These are phyloP conservation scores for Dallia pectoralis DNA, from an alignment of 2,797 vertebrate species.

Conservation along the genomic window DNA sequence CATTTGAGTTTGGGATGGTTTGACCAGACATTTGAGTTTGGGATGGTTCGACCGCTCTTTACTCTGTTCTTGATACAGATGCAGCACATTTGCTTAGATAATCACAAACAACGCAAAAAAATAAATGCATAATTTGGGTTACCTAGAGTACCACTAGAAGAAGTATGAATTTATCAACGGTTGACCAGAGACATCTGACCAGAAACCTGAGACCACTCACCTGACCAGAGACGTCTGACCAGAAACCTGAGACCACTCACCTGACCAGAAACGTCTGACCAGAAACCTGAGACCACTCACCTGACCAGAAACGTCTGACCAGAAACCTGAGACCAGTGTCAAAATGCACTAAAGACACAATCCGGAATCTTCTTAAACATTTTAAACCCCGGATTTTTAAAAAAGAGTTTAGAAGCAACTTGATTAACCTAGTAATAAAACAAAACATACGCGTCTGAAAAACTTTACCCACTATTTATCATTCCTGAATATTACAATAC, in stretches of 20 bases:
- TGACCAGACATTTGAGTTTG: too few relatives aligned
- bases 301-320: background rate
- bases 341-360: background rate
- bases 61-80: too few relatives aligned
- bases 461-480: background rate
- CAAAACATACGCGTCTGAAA: background rate
- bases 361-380: too few relatives aligned
- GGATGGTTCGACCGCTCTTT: too few relatives aligned
- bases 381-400: too few relatives aligned
- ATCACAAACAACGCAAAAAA: too few relatives aligned
- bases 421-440: background rate
- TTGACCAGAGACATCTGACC: too few relatives aligned
- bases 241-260: background rate
- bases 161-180: too few relatives aligned
- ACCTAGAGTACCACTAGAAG: too few relatives aligned
- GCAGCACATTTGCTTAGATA: too few relatives aligned
- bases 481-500: background rate
- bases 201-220: background rate
- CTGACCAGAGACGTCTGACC: background rate
- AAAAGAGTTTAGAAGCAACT: background rate
- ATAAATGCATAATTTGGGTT: too few relatives aligned
- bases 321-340: conserved; percentile 3
- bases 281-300: background rate
- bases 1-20: too few relatives aligned
- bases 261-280: background rate